Base-by-base conservation (phyloP, 2,797 vertebrate species). In the Acanthiza pusilla region DNA sequence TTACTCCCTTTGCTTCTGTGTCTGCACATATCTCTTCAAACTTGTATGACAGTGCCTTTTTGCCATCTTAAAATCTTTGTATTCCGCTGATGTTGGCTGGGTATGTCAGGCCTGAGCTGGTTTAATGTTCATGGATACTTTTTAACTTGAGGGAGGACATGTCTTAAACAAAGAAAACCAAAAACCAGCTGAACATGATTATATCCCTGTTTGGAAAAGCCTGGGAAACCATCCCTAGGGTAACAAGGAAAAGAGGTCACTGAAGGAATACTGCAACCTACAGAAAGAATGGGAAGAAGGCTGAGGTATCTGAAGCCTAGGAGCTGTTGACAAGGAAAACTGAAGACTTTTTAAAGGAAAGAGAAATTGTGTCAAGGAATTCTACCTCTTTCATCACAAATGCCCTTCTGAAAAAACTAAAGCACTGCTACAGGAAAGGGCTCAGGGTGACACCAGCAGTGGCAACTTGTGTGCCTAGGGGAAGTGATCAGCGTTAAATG, bases 151-250 rank as follows among this genome's bases (percentile, higher is more conserved):
- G 42, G 16, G 50, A 93, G 18, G 62, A 84, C 50, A 57, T 25
- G 61, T 77, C 73, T 93, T 61, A 84, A 93, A 88, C 76, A 91
- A 93, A 93, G 82, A 48, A 82, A 85, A 88, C 54, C 34, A 77
- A 82, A 78, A 79, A 45, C 2, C 76, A 93, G 61, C 72, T 93
- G 81, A 95, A 95, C 78, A n/a, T 92, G 55, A 93, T 96, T 96
- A 94, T 89, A 79, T 40, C 38, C 72, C 71, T 95, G 91, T 88
- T 94, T 74, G 63, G 78, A 87, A 95, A 91, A 89, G 60, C 91
- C 92, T 79, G 89, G 94, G 89, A 53, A 96, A 91, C 87, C 71
- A 93, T 93, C 87, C 92, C 89, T 92, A 91, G 91, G 75, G 77
- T 91, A 92, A 96, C 67, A 65, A 87, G 91, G 40, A 82, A 96